These are phyloP conservation scores for Cyrtonyx montezumae DNA, from an alignment of 2,113 vertebrate species.

Conservation along the genomic window DNA sequence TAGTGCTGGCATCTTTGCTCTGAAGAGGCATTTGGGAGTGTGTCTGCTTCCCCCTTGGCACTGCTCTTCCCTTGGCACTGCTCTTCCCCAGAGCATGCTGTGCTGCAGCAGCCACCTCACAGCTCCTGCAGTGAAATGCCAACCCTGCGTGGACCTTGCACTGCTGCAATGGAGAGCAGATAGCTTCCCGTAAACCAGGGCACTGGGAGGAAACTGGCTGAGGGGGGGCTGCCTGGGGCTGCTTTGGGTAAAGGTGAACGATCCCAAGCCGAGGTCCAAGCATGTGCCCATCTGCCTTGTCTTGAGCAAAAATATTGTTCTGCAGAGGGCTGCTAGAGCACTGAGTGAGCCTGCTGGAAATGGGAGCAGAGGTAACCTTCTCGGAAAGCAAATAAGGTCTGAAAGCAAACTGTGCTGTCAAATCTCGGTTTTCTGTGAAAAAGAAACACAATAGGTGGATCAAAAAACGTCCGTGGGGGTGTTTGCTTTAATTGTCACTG, in stretches of 20 bases:
- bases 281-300: fast-evolving
- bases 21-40: not conserved
- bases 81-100: not conserved
- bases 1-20: not conserved
- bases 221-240: not conserved
- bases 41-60: not conserved
- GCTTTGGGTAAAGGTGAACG: not conserved
- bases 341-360: not conserved
- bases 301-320: not conserved
- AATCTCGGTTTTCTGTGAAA: not conserved
- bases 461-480: not conserved
- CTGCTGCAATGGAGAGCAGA: not conserved
- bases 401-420: not conserved
- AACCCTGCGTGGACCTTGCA: not conserved
- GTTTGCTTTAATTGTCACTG: not conserved
- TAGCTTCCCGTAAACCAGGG: not conserved
- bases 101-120: too few relatives aligned
- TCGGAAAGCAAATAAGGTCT: not conserved
- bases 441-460: not conserved
- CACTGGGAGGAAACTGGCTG: not conserved
- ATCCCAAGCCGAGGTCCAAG: fast-evolving
- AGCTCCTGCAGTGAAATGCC: not conserved
- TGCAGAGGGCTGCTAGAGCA: not conserved
- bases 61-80: fast-evolving
- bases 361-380: not conserved